Base-by-base conservation (phyloP, 2,888 invertebrate species). In the Eupeodes luniger region DNA sequence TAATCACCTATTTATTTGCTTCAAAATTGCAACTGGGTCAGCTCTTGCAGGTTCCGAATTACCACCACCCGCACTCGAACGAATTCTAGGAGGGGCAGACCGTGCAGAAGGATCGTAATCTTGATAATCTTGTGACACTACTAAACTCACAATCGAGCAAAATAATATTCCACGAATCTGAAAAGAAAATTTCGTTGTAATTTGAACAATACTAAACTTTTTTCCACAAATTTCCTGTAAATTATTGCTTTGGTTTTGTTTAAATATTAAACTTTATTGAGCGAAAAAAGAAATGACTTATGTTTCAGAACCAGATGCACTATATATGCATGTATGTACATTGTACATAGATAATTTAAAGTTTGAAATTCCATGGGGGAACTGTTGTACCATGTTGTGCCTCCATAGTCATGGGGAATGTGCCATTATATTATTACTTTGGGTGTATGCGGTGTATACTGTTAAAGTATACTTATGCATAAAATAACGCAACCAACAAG, bases 1-100 rank as follows among this genome's bases (percentile, higher is more conserved):
- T 90, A 61, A 90, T 90, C 92, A 96, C 96, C 95, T 96, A 94
- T 98, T 97, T 90, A 98, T 97, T 94, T 98, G 98, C 93, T 98
- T 97, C 79, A 98, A 94, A 91, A 98, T 98, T 59, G 97, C 94
- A 66, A 97, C 96, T 0, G 97, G 95, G 0, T 96, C 95, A 53
- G 95, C 91, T 64, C 91, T 89, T 9, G 91, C 90, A 34, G 91
- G 81, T 12, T 92, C 92, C 61, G 90, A 90, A 72, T 90, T 91
- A 10, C 90, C 90, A 62, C 89, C 90, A 53, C 69, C 69, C n/a
- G 89, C 81, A 87, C 83, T 91, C 27, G 92, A 90, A 5, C 92
- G 92, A 85, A 93, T 90, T 85, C 93, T 91, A 14, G 91, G 76
- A 14, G 93, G 93, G 44, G 93, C 92, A 27, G 93, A 87, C 66